Conservation (phyloP, 2,797 vertebrate species). For the Stomatorhinus walkeri region DNA sequence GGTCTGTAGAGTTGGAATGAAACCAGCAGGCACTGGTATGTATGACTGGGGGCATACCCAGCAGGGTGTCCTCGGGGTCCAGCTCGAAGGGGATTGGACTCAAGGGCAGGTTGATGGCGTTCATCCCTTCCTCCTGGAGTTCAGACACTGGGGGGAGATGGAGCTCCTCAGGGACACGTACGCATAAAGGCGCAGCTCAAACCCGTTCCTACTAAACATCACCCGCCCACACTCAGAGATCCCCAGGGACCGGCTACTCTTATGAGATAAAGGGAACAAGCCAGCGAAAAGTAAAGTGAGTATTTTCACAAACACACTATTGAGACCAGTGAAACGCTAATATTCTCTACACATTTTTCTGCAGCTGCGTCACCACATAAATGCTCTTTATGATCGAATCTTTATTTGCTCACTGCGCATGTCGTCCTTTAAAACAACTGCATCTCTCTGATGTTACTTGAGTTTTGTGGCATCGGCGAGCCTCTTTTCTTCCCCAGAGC, state of each 20-base stretch:
- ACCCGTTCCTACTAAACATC: neutral
- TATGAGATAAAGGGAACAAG: neutral
- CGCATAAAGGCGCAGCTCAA: neutral
- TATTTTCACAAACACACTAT: neutral
- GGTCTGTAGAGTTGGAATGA: constrained; percentile 3
- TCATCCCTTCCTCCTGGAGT: constrained; percentile 97
- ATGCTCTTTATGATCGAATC: neutral
- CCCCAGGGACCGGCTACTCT: neutral
- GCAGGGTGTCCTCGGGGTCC: constrained; percentile 96
- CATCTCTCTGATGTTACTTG: neutral
- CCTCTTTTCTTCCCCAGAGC: neutral
- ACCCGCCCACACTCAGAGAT: neutral
- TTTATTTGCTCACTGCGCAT: neutral
- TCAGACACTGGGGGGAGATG: constrained; percentile 73
- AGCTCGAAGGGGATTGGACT: constrained; percentile 93
- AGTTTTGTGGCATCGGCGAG: neutral
- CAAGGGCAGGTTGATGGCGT: constrained; percentile 96
- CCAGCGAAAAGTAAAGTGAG: neutral
- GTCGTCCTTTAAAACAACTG: neutral
- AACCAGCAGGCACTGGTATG: neutral
- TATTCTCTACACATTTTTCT: neutral
- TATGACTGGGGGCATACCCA: constrained; percentile 64
- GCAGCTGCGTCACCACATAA: neutral
- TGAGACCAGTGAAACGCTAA: neutral
- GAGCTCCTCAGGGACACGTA: neutral